Base-by-base conservation (phyloP, 2,888 invertebrate species). In the Agrochola lota region DNA sequence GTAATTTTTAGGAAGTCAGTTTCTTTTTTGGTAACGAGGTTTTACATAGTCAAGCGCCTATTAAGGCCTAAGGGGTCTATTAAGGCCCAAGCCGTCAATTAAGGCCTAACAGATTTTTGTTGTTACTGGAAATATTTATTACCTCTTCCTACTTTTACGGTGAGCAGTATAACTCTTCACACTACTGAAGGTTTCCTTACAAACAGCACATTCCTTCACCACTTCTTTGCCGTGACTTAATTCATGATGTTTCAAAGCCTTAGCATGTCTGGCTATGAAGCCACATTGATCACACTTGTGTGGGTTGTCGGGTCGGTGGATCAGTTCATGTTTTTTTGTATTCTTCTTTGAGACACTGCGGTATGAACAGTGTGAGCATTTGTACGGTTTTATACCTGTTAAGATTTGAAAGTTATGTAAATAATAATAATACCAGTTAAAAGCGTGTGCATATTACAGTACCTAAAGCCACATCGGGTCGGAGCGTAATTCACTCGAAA, bases 331-430 rank as follows among this genome's bases (percentile, higher is more conserved):
- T 74, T 94, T 94, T 69, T 94, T 95, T 0, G 94, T 87, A 71
- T 96, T 96, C 81, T 95, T 96, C 88, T 95, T 95, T 0, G 96
- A 96, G 0, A 92, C 96, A 12, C 93, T 94, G 0, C 93, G 82
- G 86, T 95, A 95, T 0, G 93, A 85, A 20, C 96, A 96, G 74
- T 91, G 89, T 0, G 91, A 83, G 68, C 96, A 96, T 87, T 94
- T 93, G 83, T 92, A 96, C 0, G 96, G 96, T 81, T 96, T 96
- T 43, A 95, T 92, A 0, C 93, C 93, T 93, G 89, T 30, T 78
- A 76, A 60, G 8, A 20, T 30, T 60, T 60, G 3, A 26, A 60
- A 2, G 26, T 60, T n/a, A 57, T 26, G 0, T 57, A 26, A 57
- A 57, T 12, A 57, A 55, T 23, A 57, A 57, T 57, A 12, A n/a